Conservation (phyloP, 2,888 invertebrate species). For the Corbicula japonica region DNA sequence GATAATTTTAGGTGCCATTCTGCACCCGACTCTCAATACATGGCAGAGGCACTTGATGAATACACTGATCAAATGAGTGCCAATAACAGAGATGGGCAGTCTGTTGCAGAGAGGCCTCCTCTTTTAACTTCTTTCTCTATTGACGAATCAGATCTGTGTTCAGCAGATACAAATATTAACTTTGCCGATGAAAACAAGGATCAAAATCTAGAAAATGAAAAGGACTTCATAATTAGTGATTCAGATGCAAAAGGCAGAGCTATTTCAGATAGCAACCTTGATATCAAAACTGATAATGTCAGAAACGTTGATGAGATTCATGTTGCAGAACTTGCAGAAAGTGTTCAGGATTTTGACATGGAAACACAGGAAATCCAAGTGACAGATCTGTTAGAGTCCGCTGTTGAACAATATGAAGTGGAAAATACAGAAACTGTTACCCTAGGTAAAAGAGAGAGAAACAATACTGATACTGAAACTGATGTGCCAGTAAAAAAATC, state of each 20-base stretch:
- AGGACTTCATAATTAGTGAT: too few species aligned
- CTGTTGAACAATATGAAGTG: background rate
- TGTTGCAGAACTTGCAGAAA: too few species aligned
- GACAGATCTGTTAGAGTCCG: too few species aligned
- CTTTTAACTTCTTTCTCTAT: slow-evolving; percentile 48
- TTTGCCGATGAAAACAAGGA: background rate
- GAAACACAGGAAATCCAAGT: background rate
- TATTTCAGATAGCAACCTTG: background rate
- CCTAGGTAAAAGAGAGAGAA: slow-evolving; percentile 49
- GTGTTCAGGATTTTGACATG: background rate
- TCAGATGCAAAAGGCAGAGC: background rate
- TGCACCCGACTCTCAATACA: slow-evolving; percentile 75
- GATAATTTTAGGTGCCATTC: slow-evolving; percentile 77
- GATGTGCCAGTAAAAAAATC: slow-evolving; percentile 33
- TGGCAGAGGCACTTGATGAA: slow-evolving; percentile 73
- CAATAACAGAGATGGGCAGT: background rate
- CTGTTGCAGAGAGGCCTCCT: slow-evolving; percentile 7
- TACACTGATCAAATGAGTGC: slow-evolving; percentile 57
- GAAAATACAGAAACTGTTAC: slow-evolving; percentile 16
- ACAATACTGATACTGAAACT: slow-evolving; percentile 6
- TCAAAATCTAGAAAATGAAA: background rate
- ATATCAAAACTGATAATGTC: background rate
- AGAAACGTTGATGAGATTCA: background rate
- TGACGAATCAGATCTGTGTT: slow-evolving; percentile 46
- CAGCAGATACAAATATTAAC: background rate